phyloP scores from a whole-genome alignment of 2,888 invertebrate genomes.

The Lycia hirtaria region DNA sequence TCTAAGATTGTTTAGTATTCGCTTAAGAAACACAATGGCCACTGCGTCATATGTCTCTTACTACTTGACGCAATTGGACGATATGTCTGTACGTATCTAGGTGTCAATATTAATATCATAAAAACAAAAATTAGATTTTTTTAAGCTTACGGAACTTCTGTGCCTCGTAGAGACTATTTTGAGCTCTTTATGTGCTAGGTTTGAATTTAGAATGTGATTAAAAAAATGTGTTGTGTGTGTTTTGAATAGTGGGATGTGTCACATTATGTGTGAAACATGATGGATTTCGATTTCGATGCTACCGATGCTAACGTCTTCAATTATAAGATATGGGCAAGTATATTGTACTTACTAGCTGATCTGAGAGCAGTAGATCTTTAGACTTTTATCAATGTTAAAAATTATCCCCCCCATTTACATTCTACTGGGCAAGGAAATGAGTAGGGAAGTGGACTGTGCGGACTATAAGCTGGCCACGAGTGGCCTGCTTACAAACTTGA shows the following conservation, averaged over 20 bases:
- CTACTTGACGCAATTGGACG: background rate
- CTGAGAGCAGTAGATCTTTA: too few relatives aligned
- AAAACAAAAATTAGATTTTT: too few relatives aligned
- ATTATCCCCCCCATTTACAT: too few relatives aligned
- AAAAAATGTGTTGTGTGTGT: background rate
- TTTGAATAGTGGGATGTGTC: background rate
- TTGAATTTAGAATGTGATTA: background rate
- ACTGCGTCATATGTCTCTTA: background rate
- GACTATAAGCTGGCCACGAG: too few relatives aligned
- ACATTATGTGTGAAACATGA: background rate
- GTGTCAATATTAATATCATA: too few relatives aligned
- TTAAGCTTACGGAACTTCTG: too few relatives aligned
- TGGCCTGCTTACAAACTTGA: too few relatives aligned
- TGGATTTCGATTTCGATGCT: background rate
- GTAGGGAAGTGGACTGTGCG: too few relatives aligned
- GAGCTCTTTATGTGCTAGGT: accelerated
- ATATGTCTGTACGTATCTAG: background rate
- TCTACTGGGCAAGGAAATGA: too few relatives aligned
- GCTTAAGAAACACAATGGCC: background rate
- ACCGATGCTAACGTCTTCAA: background rate
- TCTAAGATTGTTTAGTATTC: background rate
- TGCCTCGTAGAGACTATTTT: too few relatives aligned
- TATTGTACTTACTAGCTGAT: too few relatives aligned
- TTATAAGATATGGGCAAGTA: background rate
- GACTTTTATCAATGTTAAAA: too few relatives aligned